Evolutionary conservation across 2,797 vertebrate genomes (phyloP), one percentile per base, ranked within the genome.

Genomic region (Gorsachius magnificus): DNA sequence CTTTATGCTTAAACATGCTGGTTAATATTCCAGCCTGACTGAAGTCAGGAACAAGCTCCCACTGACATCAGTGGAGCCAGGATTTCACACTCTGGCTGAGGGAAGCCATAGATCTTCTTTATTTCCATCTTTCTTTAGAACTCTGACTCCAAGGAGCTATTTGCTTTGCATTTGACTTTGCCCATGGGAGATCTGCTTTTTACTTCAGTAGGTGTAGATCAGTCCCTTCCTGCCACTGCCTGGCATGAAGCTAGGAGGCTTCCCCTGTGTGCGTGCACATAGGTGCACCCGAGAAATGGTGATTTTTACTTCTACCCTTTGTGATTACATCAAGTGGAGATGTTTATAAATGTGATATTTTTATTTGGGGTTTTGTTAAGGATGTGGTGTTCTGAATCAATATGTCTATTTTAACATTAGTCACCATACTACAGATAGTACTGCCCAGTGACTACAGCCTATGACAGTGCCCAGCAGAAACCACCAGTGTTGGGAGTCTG

Each of bases 151-250:
- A 78, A 87, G 92, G 89, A 94, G 53, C 48, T 84, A 21, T 96
- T 95, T 94, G 58, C 66, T 95, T 92, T 76, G 48, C 41, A 4
- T 92, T 95, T 92, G 81, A 74, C 81, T 95, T 91, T 94, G 56
- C 90, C 80, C 81, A 38, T 6, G 63, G 81, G 86, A 89, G n/a
- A 71, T 54, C 33, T 65, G 53, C 48, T 95, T 61, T 87, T 77
- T 36, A n/a, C 57, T 92, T 90, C 50, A 80, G 68, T 22, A 74
- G 65, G 35, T 64, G 68, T 50, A 77, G 86, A 84, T 89, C 88
- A 61, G 71, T 29, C 48, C 56, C 29, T 41, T 53, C 33, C 56
- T 90, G 70, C 50, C 36, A 15, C 51, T 82, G 75, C 53, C 65
- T 74, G 53, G 38, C 36, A 24, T 10, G 64, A 28, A 35, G 29